A percentile compares a stretch with the other conserved stretches of the same genome.
Conservation (phyloP, 2,113 vertebrate genomes). For the Stegastes partitus region DNA sequence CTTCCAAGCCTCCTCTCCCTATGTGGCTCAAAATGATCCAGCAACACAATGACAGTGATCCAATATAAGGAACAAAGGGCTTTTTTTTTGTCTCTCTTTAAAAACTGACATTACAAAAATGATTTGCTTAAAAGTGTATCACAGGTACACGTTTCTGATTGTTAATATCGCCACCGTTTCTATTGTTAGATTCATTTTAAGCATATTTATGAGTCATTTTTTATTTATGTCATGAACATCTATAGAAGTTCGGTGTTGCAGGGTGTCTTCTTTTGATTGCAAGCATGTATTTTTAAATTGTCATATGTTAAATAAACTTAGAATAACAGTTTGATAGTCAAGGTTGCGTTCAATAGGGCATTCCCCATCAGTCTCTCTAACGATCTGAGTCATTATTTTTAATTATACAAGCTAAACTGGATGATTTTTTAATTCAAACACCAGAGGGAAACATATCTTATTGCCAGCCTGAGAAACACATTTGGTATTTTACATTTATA, state of each 20-base stretch:
- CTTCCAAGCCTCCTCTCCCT: conserved; percentile 56
- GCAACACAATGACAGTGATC: conserved; percentile 59
- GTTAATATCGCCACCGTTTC: background rate
- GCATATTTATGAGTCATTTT: background rate
- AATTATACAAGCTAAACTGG: no score
- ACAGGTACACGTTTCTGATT: background rate
- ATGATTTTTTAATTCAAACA: background rate
- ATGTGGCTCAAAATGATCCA: conserved; percentile 58
- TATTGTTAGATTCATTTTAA: background rate
- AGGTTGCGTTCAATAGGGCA: no score
- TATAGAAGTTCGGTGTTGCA: no score
- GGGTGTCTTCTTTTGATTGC: no score
- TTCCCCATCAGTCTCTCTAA: no score
- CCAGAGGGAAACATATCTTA: no score
- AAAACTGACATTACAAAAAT: conserved; percentile 40
- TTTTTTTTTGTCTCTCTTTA: conserved; percentile 27
- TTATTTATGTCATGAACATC: no score
- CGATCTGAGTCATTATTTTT: no score
- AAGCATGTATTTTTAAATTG: no score
- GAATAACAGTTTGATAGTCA: no score
- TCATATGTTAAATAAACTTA: no score
- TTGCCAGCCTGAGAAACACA: background rate
- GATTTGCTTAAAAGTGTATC: conserved; percentile 17
- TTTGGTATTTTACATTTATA: background rate
- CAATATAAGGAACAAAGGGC: conserved; percentile 52